Conservation (phyloP, 92 coral and sea anemone species). For the Porites divaricata region DNA sequence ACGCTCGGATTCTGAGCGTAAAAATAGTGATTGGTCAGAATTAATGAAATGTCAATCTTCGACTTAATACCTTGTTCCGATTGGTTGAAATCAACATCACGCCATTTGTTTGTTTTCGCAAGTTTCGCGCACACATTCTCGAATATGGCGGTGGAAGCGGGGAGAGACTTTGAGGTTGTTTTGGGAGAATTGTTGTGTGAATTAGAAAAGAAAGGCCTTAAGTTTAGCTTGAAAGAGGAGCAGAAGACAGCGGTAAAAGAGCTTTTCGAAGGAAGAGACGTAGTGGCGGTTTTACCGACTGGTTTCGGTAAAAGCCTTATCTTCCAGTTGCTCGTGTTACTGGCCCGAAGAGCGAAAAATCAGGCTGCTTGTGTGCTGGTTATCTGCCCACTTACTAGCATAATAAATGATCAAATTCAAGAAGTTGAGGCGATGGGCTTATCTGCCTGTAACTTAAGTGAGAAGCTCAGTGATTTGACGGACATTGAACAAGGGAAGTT, state of each 20-base stretch:
- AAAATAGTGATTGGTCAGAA: too few species aligned
- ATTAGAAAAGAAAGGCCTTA: background rate
- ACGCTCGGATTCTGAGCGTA: too few species aligned
- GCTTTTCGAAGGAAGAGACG: background rate
- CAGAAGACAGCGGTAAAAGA: background rate
- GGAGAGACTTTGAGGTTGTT: background rate
- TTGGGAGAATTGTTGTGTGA: background rate
- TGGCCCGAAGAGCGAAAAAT: background rate
- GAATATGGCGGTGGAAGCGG: background rate
- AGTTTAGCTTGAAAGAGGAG: background rate
- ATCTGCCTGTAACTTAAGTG: constrained; percentile 8
- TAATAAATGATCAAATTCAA: background rate
- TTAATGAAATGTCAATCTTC: too few species aligned
- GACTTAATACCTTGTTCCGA: too few species aligned
- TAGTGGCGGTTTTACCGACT: background rate
- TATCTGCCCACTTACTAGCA: background rate
- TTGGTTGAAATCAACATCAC: too few species aligned
- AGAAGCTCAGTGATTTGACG: background rate
- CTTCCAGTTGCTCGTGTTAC: constrained; percentile 17
- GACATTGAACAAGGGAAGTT: constrained; percentile 2
- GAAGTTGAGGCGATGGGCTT: constrained; percentile 12
- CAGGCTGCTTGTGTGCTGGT: constrained; percentile 8
- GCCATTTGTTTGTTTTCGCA: too few species aligned
- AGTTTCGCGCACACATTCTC: background rate
- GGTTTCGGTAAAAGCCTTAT: constrained; percentile 9